phyloP scores from a whole-genome alignment of 1,140 invertebrate species.

The Nilaparvata lugens region DNA sequence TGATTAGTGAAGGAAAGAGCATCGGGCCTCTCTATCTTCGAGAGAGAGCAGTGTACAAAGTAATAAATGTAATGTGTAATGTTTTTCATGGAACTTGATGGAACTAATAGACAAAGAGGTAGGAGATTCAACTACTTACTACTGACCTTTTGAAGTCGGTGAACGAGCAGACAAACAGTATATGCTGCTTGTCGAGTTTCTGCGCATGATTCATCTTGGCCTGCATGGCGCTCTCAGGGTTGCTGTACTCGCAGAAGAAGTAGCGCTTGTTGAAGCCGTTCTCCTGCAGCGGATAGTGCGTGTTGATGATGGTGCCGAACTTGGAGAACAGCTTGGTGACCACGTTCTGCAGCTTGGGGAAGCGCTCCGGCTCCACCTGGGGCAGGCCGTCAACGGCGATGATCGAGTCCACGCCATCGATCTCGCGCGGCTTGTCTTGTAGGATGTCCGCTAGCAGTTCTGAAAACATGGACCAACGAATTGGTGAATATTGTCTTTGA shows the following conservation, averaged over 20 bases:
- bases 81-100: too few species aligned
- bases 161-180: conserved; percentile 91
- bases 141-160: conserved; percentile 91
- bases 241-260: conserved; percentile 87
- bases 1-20: too few species aligned
- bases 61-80: too few species aligned
- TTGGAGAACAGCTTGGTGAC: conserved; percentile 88
- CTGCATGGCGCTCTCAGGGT: conserved; percentile 68
- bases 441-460: conserved; percentile 83
- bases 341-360: conserved; percentile 89
- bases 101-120: too few species aligned
- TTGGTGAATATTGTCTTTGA: too few species aligned
- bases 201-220: conserved; percentile 85
- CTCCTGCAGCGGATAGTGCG: conserved; percentile 78
- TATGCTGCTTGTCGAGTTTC: conserved; percentile 93
- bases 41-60: too few species aligned
- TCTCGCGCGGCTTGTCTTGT: conserved; percentile 79
- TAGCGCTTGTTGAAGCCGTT: conserved; percentile 80
- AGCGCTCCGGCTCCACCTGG: conserved; percentile 79
- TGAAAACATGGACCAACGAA: conserved; percentile 43
- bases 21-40: too few species aligned
- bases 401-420: conserved; percentile 91
- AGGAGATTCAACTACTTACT: too few species aligned
- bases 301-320: conserved; percentile 84
- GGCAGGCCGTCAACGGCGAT: conserved; percentile 96